Evolutionary conservation across 2,888 invertebrate species (phyloP), one percentile per base, ranked within the genome.

Genomic region (Raillietiella orientalis): DNA sequence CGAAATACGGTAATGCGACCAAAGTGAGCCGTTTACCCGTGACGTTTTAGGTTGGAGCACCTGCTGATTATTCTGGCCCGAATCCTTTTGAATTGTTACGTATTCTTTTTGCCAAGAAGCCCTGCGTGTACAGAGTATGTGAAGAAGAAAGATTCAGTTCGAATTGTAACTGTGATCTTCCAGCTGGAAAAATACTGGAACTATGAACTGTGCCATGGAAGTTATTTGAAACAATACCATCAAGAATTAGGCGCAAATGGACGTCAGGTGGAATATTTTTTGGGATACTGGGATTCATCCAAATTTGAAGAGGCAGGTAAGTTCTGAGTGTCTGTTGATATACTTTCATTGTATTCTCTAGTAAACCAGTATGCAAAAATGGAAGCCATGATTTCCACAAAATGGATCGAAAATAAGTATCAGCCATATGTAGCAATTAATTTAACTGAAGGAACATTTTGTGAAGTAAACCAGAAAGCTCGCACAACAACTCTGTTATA

Each of bases 141-240:
- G 11, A 25, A 29, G 19, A 23, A 25, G 23, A 29, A 9, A 20
- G 28, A 23, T 27, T 29, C 16, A 27, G 26, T 28, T 10, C 11
- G 5, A 14, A 14, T 23, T 29, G 34, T 34, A 15, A 28, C 8
- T 30, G 28, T 20, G 2, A 15, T 22, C 30, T 34, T 35, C n/a
- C 33, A 56, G 56, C 48, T 77, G 25, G 82, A 79, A 42, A 64
- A 67, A 3, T 90, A 82, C 41, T 90, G 90, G 90, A 77, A 77
- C 0, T 90, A 90, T 44, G 84, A 90, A 47, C 59, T 90, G 16
- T 90, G 90, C 39, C 90, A 90, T 46, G 87, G 87, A 0, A 56
- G 62, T 36, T 70, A 67, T 43, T 61, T 93, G 3, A 57, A 75
- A 14, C 93, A 96, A 43, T 96, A 75, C 43, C 90, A 96, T 44